Evolutionary conservation across 2,888 invertebrate genomes (phyloP).

Genomic region (Hymenopus coronatus): DNA sequence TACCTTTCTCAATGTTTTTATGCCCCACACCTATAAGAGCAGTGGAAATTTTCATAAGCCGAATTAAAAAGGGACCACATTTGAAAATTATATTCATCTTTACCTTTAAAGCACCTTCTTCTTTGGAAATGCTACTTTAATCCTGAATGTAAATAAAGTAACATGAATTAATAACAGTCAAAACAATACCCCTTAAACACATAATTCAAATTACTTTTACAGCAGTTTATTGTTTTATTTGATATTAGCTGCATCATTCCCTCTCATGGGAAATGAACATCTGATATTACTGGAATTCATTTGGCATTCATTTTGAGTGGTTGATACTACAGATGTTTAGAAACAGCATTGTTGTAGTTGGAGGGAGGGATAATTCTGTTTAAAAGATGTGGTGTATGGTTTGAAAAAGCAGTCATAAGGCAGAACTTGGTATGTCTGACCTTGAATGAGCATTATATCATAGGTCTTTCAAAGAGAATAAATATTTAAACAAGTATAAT

Average conservation of each 20-base stretch:
- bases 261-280: neutral
- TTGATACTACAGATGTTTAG: neutral
- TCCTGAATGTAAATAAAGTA: neutral
- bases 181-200: no score
- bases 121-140: neutral
- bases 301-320: neutral
- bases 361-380: neutral
- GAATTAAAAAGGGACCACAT: neutral
- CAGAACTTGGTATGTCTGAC: neutral
- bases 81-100: neutral
- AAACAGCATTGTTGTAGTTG: neutral
- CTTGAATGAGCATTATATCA: neutral
- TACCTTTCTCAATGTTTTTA: neutral
- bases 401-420: neutral
- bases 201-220: no score
- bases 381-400: neutral
- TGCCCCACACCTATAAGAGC: neutral
- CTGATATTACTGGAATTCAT: neutral
- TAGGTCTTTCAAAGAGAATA: neutral
- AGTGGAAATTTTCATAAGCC: neutral
- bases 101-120: neutral
- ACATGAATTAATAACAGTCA: neutral
- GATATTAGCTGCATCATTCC: neutral
- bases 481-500: neutral
- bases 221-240: no score